Base-by-base conservation (phyloP, 2,888 invertebrate genomes). In the Acleris holmiana region DNA sequence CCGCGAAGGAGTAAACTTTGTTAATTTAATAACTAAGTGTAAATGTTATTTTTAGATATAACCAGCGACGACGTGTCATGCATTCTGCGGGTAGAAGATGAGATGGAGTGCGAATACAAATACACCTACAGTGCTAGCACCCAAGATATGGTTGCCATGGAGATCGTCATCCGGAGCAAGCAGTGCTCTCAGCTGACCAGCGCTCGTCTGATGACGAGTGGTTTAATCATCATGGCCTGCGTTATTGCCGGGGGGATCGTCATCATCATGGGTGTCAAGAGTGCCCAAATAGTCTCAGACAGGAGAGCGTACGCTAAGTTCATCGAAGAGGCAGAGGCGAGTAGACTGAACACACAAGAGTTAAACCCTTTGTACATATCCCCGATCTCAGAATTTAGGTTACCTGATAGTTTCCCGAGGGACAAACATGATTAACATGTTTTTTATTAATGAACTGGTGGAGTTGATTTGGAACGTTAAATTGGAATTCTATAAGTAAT, bases 281-380 rank as follows among this genome's bases (percentile, higher is more conserved):
- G 76, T 58, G 89, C 87, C 0, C 85, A 93, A 23, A 80, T 90
- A 0, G 75, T 87, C 0, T 91, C 92, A 0, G 94, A 94, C 70
- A 90, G 91, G 29, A 77, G 91, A 23, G 94, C 94, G 0, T 94
- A 91, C 69, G 93, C 93, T 0, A 90, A 86, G 62, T 94, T 94
- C 67, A 71, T 84, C 6, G 79, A 88, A 41, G 91, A 93, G 72
- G 89, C 92, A 0, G 77, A 88, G 61, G 86, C 85, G 59, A 89
- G 90, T 54, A 82, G 85, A 59, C 79, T 85, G 49, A 74, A 86
- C 49, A 84, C 86, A 81, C 87, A 88, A 62, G 84, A 89, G 55
- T 72, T 93, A 66, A 95, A 95, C 77, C 95, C 95, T 0, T 74
- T 96, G 66, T 96, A 95, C 71, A 93, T 90, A 69, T 93, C 94